These are phyloP conservation scores for Habrosyne pyritoides DNA, from an alignment of 2,888 invertebrate genomes.

Conservation along the genomic window DNA sequence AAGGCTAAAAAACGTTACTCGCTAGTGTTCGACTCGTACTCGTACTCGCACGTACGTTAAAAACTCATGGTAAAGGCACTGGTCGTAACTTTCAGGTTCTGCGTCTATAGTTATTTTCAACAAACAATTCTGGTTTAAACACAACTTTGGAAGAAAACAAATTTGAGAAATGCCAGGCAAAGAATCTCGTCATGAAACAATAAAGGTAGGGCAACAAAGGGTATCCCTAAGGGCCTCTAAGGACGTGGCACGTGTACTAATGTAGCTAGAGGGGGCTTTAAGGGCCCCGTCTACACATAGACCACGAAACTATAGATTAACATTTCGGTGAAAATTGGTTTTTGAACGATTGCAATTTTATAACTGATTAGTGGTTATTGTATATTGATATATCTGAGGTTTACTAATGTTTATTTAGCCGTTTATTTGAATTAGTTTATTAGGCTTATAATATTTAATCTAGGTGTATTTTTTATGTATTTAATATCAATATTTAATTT, in stretches of 20 bases:
- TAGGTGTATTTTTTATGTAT: too few relatives aligned
- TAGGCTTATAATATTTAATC: too few relatives aligned
- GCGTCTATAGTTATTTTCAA: not conserved
- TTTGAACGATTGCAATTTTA: not conserved
- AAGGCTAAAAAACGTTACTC: too few relatives aligned
- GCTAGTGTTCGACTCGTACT: too few relatives aligned
- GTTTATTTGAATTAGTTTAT: too few relatives aligned
- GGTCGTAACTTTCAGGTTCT: not conserved
- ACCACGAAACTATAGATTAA: not conserved
- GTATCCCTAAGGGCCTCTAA: slow-evolving; percentile 26
- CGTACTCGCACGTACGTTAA: too few relatives aligned
- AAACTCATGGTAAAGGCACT: too few relatives aligned
- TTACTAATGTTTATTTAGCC: too few relatives aligned
- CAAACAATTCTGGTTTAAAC: not conserved
- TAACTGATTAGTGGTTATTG: not conserved
- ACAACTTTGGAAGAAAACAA: slow-evolving; percentile 16
- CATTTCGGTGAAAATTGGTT: not conserved
- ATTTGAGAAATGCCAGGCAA: slow-evolving; percentile 21
- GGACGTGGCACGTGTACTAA: slow-evolving; percentile 11
- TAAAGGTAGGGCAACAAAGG: slow-evolving; percentile 47
- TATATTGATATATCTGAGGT: too few relatives aligned
- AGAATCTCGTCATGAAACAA: slow-evolving; percentile 52
- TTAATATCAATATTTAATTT: too few relatives aligned
- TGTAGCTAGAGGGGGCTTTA: not conserved
- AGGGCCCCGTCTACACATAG: not conserved